These are phyloP conservation scores for Akabosia matsudoensis DNA, from an alignment of 1,140 invertebrate species.

Conservation along the genomic window DNA sequence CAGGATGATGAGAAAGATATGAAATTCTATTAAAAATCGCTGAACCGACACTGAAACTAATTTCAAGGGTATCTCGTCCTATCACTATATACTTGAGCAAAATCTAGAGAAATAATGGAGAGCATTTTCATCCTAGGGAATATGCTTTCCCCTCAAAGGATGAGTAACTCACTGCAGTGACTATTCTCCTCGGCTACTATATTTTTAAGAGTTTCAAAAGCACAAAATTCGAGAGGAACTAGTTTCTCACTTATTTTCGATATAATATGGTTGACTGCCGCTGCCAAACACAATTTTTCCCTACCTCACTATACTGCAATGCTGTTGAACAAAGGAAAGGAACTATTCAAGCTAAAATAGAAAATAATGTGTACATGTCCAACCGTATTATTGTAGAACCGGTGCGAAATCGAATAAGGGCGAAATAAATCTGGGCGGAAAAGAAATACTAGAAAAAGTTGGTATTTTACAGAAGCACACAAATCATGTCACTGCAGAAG, in stretches of 20 bases:
- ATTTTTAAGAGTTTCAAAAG: no score
- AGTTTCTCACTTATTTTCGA: not conserved
- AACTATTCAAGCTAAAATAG: not conserved
- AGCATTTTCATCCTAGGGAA: not conserved
- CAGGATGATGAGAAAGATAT: not conserved
- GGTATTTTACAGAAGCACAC: slow-evolving; percentile 10
- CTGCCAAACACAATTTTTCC: not conserved
- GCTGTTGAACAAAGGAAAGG: no score
- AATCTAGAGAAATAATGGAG: not conserved
- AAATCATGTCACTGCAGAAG: slow-evolving; percentile 11
- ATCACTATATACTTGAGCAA: not conserved
- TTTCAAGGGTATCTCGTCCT: slow-evolving; percentile 1
- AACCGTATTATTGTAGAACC: not conserved
- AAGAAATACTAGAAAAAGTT: slow-evolving; percentile 4
- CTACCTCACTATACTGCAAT: no score
- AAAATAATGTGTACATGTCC: no score
- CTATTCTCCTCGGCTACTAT: no score
- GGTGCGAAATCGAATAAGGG: no score
- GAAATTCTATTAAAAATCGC: slow-evolving; percentile 21
- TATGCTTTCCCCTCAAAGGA: no score
- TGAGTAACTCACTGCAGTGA: no score
- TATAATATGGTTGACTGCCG: not conserved
- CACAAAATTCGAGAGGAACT: not conserved
- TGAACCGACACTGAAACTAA: not conserved
- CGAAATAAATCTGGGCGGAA: not conserved